Percentiles rank a stretch among this genome's conserved stretches.
Evolutionary conservation across 1,140 invertebrate species (phyloP).

Genomic region (Cyclina sinensis): DNA sequence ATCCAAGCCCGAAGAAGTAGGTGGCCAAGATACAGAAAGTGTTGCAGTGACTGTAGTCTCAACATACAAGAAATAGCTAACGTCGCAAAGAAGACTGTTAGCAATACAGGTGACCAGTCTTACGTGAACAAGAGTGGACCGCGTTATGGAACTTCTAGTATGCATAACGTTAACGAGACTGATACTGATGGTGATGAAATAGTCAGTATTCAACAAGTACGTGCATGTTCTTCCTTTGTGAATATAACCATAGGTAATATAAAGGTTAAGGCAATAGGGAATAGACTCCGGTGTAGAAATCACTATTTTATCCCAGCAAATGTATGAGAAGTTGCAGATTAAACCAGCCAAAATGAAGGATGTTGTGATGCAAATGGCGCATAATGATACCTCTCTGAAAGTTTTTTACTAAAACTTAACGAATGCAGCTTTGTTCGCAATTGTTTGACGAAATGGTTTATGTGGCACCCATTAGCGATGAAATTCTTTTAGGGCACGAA

Average conservation of each 20-base stretch:
- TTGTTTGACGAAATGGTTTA: background rate
- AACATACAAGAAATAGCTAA: too few species aligned
- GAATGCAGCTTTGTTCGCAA: background rate
- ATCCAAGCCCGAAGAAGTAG: too few species aligned
- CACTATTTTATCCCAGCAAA: background rate
- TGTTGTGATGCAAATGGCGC: too few species aligned
- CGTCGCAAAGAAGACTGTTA: too few species aligned
- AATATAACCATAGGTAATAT: background rate
- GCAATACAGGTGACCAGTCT: too few species aligned
- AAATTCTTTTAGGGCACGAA: background rate
- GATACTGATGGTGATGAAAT: too few species aligned
- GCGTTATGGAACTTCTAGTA: too few species aligned
- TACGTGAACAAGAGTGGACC: too few species aligned
- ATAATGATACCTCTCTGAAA: too few species aligned
- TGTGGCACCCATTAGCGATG: constrained; percentile 31
- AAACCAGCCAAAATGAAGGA: constrained; percentile 33
- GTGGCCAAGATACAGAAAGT: background rate
- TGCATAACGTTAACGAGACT: too few species aligned
- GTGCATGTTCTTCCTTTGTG: constrained; percentile 51
- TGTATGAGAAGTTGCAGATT: constrained; percentile 11
- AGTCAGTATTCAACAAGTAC: background rate
- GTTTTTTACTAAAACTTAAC: too few species aligned
- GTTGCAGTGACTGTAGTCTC: too few species aligned
- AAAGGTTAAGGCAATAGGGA: background rate
- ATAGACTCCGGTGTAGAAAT: constrained; percentile 57